Evolutionary conservation across 2,113 vertebrate genomes (phyloP).

Genomic region (Mionectes macconnelli): DNA sequence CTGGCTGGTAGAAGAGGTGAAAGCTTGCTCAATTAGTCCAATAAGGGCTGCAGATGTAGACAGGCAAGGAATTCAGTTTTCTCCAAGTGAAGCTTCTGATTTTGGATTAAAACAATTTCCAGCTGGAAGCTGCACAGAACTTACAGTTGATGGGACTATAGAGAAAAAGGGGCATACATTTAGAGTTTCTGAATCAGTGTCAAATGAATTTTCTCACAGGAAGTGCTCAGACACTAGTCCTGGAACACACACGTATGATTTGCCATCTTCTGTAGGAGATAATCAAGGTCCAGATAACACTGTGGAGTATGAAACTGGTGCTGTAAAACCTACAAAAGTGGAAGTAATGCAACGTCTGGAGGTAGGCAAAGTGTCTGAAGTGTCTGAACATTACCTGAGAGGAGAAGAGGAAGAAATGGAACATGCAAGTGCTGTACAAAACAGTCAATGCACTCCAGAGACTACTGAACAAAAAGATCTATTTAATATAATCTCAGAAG

Average conservation of each 20-base stretch:
- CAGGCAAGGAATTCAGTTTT: neutral
- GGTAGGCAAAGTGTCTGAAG: neutral
- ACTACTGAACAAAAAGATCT: conserved; percentile 82
- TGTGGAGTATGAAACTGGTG: neutral
- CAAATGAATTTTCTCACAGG: neutral
- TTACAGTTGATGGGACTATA: neutral
- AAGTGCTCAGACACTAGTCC: neutral
- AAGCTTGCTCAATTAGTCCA: neutral
- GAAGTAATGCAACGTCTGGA: neutral
- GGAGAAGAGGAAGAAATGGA: conserved; percentile 23
- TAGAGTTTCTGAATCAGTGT: neutral
- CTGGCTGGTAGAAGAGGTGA: conserved; percentile 34
- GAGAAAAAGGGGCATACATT: neutral
- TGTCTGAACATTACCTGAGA: neutral
- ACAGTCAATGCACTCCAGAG: conserved; percentile 10
- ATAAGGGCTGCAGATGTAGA: neutral
- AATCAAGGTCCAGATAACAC: conserved; percentile 22
- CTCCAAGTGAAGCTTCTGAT: neutral
- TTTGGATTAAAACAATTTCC: conserved; percentile 4
- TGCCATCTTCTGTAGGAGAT: neutral
- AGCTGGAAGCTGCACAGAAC: neutral
- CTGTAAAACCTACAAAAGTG: neutral
- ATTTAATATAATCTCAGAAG: conserved; percentile 91
- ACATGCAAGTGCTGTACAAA: neutral
- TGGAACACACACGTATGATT: neutral